phyloP scores from a whole-genome alignment of 1,140 invertebrate genomes.

The Dryas iulia region DNA sequence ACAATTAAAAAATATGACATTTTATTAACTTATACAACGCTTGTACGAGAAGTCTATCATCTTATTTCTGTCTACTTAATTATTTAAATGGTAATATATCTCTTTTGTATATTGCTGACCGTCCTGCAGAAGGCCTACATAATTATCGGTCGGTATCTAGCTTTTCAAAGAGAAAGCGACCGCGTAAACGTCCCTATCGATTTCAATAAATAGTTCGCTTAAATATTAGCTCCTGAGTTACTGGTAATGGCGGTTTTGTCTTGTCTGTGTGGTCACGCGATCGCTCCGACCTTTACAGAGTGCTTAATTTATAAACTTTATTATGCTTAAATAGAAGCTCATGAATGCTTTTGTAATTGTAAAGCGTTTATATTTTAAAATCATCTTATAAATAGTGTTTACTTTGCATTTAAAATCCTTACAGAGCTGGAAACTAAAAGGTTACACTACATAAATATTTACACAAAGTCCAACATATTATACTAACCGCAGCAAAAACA shows the following conservation, averaged over 20 bases:
- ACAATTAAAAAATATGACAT: no score
- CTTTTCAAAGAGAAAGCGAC: conserved; percentile 34
- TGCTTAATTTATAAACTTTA: conserved; percentile 14
- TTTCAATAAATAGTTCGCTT: conserved; percentile 38
- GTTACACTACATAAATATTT: neutral
- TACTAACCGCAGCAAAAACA: conserved; percentile 13
- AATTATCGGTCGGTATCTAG: conserved; percentile 32
- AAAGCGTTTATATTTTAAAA: neutral
- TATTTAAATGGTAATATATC: no score
- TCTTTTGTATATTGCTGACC: neutral
- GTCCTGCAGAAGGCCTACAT: conserved; percentile 22
- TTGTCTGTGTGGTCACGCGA: conserved; percentile 32
- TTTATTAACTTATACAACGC: neutral
- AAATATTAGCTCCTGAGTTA: conserved; percentile 35
- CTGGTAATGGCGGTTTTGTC: conserved; percentile 32
- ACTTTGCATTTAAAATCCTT: neutral
- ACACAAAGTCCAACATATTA: conserved; percentile 18
- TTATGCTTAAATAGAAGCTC: neutral
- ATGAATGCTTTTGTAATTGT: neutral
- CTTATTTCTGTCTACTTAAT: no score
- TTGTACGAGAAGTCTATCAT: no score
- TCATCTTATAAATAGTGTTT: neutral
- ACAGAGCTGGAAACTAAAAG: neutral
- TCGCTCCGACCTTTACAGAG: conserved; percentile 22
- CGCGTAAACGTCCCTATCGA: conserved; percentile 29